phyloP scores from a whole-genome alignment of 2,797 vertebrate genomes.

The Hipposideros larvatus region DNA sequence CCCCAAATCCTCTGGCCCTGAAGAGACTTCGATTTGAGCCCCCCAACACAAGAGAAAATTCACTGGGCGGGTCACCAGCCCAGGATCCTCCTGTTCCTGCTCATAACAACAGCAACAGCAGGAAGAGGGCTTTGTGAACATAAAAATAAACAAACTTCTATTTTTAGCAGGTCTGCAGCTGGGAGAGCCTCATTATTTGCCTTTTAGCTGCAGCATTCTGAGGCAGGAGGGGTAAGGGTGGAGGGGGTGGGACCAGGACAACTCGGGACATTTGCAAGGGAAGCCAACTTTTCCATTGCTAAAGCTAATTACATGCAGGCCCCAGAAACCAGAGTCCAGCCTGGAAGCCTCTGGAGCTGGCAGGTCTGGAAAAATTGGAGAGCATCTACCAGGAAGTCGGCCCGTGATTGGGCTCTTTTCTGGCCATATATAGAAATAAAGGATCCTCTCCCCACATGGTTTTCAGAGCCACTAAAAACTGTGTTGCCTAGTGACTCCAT shows the following conservation, averaged over 20 bases:
- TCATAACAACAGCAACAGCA: conserved; percentile 64
- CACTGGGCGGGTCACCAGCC: background rate
- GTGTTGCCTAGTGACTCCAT: background rate
- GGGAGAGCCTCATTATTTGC: conserved; percentile 83
- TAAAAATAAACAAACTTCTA: conserved; percentile 86
- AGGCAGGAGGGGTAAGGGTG: conserved; percentile 74
- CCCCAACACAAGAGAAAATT: background rate
- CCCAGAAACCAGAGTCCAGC: conserved; percentile 64
- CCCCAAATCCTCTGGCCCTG: background rate
- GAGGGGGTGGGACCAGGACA: conserved; percentile 70
- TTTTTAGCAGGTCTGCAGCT: conserved; percentile 85
- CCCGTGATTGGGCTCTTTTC: background rate
- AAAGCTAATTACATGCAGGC: conserved; percentile 75
- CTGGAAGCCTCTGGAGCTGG: conserved; percentile 68
- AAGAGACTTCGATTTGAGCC: background rate
- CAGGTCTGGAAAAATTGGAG: conserved; percentile 70
- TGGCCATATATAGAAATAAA: conserved; percentile 78
- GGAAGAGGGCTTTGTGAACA: conserved; percentile 78
- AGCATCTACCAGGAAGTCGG: background rate
- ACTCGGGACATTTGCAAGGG: conserved; percentile 70
- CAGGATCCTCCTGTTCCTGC: conserved; percentile 44
- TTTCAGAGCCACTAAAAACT: background rate
- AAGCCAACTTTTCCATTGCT: conserved; percentile 85
- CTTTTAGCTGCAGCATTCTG: conserved; percentile 72
- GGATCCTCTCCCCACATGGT: conserved; percentile 30